Base-by-base conservation (phyloP, 2,888 invertebrate genomes). In the Mimachlamys varia region DNA sequence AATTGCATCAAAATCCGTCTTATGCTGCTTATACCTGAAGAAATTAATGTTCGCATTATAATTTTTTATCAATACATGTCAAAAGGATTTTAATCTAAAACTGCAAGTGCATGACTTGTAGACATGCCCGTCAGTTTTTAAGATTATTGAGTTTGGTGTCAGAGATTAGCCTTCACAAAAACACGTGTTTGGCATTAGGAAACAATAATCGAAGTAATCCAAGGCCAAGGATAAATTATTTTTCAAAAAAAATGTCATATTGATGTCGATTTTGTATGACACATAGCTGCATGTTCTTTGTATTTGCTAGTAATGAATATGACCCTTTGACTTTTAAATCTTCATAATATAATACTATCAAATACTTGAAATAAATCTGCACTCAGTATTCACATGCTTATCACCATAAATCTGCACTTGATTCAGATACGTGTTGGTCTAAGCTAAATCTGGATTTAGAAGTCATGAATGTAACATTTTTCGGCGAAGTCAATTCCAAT, bases 1-100 rank as follows among this genome's bases (percentile, higher is more conserved):
- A 58, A 96, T 93, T 38, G 90, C 92, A 89, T 96, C 95, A 92
- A 96, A 96, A 90, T 96, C 96, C 58, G 96, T 96, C 93, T 96
- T 95, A 92, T 96, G 96, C 91, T 96, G 96, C 90, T 96, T 95
- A 93, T 95, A 96, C 88, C 96, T 96, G 91, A 5, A 91, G 91
- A 5, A 91, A 53, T 62, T 87, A 89, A 58, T 88, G 3, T 0
- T 7, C 0, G 87, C 5, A 22, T 62, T 5, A 44, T 44, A 5
- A 44, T 44, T 44, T 44, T 44, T n/a, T n/a, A n/a, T n/a, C n/a
- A n/a, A 88, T 50, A 4, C 22, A 88, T 88, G 44, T 38, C 38
- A 1, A 37, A 13, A n/a, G 38, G 53, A 19, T 62, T 5, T 62
- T 62, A 62, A 62, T 27, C 2, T 62, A n/a, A 62, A 62, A 44